Conservation (phyloP, 1,140 invertebrate species). For the Diabrotica undecimpunctata region DNA sequence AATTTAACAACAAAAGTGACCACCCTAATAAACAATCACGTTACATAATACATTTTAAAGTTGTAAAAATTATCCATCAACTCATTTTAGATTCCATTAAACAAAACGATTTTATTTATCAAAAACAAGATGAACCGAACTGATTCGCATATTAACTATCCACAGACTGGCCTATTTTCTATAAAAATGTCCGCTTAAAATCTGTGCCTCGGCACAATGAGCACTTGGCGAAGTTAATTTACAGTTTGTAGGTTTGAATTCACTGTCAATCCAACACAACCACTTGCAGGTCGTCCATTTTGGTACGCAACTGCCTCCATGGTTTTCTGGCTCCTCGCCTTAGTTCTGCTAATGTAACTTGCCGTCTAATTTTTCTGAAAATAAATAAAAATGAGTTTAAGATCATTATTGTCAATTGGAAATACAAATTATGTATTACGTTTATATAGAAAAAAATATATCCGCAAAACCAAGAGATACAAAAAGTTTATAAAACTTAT, state of each 20-base stretch:
- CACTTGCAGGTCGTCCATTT: conserved; percentile 41
- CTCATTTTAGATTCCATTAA: no score
- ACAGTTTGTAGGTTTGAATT: conserved; percentile 18
- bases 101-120: no score
- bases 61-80: no score
- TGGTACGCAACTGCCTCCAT: conserved; percentile 67
- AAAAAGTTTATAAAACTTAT: no score
- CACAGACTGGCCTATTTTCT: background rate
- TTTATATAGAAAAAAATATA: no score
- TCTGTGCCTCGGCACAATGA: conserved; percentile 33
- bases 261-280: conserved; percentile 45
- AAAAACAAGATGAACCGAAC: no score
- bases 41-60: no score
- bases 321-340: conserved; percentile 86
- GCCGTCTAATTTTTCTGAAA: conserved; percentile 77
- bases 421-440: background rate
- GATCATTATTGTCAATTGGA: no score
- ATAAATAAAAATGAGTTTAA: conserved; percentile 18
- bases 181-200: conserved; percentile 17
- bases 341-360: conserved; percentile 74
- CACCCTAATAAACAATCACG: no score
- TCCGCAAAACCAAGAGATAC: no score
- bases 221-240: conserved; percentile 32
- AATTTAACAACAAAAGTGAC: no score
- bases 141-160: background rate